phyloP scores from a whole-genome alignment of 2,797 vertebrate genomes.

The Xyrichtys novacula region DNA sequence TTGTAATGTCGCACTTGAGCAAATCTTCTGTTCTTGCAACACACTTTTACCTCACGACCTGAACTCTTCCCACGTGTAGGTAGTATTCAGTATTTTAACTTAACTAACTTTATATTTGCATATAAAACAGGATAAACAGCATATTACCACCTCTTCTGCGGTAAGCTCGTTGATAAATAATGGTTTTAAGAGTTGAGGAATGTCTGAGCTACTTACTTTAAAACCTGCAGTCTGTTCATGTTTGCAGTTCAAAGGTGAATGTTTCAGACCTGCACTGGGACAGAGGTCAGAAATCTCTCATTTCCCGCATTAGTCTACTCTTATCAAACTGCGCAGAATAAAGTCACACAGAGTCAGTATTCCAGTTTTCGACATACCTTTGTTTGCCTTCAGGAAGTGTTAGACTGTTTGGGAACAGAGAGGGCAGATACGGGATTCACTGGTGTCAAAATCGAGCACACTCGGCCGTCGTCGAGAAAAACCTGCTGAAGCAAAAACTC shows the following conservation, averaged over 20 bases:
- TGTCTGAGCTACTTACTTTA: conserved; percentile 52
- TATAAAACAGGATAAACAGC: too few relatives aligned
- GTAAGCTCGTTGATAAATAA: too few relatives aligned
- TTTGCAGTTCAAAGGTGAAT: conserved; percentile 7
- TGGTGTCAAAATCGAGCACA: not conserved
- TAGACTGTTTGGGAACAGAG: rapidly evolving
- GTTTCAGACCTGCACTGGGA: not conserved
- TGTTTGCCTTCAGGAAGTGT: not conserved
- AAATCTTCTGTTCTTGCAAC: too few relatives aligned
- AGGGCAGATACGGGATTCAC: rapidly evolving
- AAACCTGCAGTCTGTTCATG: conserved; percentile 64
- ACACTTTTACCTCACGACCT: too few relatives aligned
- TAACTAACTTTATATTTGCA: too few relatives aligned
- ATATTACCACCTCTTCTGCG: too few relatives aligned
- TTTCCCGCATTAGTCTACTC: not conserved
- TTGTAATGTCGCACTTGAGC: too few relatives aligned
- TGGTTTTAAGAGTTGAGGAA: not conserved
- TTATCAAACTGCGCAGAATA: too few relatives aligned
- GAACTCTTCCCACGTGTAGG: too few relatives aligned
- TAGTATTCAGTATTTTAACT: too few relatives aligned
- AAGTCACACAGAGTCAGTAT: too few relatives aligned
- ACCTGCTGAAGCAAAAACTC: rapidly evolving
- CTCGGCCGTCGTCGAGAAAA: not conserved
- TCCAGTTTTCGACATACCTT: conserved; percentile 24
- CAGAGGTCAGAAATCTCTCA: conserved; percentile 1